These are phyloP conservation scores for Drosophila emarginata DNA, from an alignment of 2,888 invertebrate genomes.

Conservation along the genomic window DNA sequence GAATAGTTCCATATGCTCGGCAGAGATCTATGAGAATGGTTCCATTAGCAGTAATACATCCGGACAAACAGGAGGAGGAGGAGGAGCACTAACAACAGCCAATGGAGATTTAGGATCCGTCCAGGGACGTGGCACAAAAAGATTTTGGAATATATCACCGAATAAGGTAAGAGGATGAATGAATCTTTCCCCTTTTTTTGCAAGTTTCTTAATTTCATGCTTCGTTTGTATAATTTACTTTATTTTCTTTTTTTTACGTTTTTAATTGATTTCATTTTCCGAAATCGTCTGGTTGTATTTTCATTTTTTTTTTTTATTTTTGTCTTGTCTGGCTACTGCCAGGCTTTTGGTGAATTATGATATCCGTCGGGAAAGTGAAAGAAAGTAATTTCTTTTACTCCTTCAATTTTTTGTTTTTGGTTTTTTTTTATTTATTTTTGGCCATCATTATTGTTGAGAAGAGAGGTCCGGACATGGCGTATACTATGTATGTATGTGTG, in stretches of 20 bases:
- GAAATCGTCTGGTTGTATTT: conserved; percentile 45
- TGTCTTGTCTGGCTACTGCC: conserved; percentile 34
- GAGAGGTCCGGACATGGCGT: not conserved
- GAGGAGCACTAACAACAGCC: conserved; percentile 32
- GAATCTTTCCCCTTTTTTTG: conserved; percentile 25
- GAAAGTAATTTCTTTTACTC: conserved; percentile 67
- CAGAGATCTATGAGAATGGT: conserved; percentile 82
- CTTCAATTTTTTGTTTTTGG: not conserved
- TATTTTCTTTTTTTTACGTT: conserved; percentile 3
- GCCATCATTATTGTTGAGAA: conserved; percentile 57
- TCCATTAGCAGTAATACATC: conserved; percentile 78
- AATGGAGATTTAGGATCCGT: conserved; percentile 34
- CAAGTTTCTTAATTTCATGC: conserved; percentile 75
- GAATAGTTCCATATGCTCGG: conserved; percentile 82
- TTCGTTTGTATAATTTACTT: conserved; percentile 48
- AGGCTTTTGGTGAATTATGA: conserved; percentile 60
- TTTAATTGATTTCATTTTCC: conserved; percentile 70
- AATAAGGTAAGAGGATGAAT: conserved; percentile 85
- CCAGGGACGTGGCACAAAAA: conserved; percentile 84
- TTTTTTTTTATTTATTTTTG: conserved; percentile 19
- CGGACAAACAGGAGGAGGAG: conserved; percentile 33
- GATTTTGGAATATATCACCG: conserved; percentile 88
- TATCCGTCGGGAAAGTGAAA: conserved; percentile 77
- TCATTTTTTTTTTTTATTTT: conserved; percentile 46
- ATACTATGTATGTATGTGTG: too few species aligned